Percentiles rank a stretch among this genome's conserved stretches.
Evolutionary conservation across 2,113 vertebrate species (phyloP).

Genomic region (Lepisosteus oculatus): DNA sequence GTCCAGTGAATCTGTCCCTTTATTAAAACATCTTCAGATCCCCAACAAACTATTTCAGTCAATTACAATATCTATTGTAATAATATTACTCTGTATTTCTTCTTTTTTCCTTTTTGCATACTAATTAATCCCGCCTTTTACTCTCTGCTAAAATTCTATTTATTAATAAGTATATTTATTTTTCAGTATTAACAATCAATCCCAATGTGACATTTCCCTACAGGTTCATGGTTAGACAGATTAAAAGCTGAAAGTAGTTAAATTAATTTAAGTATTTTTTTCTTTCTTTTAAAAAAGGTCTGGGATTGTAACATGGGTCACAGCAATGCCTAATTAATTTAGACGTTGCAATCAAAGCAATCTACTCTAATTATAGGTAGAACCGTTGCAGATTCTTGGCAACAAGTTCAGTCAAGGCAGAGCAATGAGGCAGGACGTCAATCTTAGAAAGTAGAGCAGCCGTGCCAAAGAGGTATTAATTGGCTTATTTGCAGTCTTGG

Average conservation of each 20-base stretch:
- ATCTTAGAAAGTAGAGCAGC: slow-evolving; percentile 12
- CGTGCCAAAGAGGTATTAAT: slow-evolving; percentile 11
- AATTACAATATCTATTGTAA: too few relatives aligned
- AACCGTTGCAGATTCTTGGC: slow-evolving; percentile 26
- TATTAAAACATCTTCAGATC: too few relatives aligned
- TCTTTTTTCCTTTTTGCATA: neutral
- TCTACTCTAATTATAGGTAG: slow-evolving; percentile 65
- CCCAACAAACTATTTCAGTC: too few relatives aligned
- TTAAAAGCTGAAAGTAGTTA: slow-evolving; percentile 44
- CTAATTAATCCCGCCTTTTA: neutral
- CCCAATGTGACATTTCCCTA: slow-evolving; percentile 68
- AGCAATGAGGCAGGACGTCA: neutral
- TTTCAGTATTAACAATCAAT: slow-evolving; percentile 41
- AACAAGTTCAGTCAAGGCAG: slow-evolving; percentile 4
- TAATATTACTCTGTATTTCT: too few relatives aligned
- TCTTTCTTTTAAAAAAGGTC: slow-evolving; percentile 37
- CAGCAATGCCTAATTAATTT: slow-evolving; percentile 77
- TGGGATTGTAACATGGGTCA: slow-evolving; percentile 72
- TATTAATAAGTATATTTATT: neutral
- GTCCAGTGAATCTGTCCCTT: too few relatives aligned
- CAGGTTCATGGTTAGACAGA: slow-evolving; percentile 66
- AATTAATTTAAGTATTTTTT: too few relatives aligned
- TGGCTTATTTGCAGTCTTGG: slow-evolving; percentile 7
- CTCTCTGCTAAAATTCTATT: too few relatives aligned
- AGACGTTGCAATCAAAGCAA: slow-evolving; percentile 64